Evolutionary conservation across 2,888 invertebrate species (phyloP), one percentile per base, ranked within the genome.

Genomic region (Biston stratarius): DNA sequence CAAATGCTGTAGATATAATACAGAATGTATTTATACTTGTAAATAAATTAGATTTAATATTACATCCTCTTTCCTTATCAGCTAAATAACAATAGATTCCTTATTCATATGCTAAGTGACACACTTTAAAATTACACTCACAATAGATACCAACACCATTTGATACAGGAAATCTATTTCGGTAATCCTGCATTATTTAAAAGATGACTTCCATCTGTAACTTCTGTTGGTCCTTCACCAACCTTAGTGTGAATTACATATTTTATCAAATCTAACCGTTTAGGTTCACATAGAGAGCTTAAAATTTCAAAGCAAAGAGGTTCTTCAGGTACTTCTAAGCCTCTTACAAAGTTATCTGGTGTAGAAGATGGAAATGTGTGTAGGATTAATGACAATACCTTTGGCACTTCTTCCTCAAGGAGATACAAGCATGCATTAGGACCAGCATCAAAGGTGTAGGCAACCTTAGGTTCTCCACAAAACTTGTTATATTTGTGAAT

Each of bases 391-490:
- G 95, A 90, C 34, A 97, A 67, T 11, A 98, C 93, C 79, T 95
- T 94, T 0, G 96, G 92, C 0, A 98, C 96, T 85, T 97, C 95
- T 70, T 96, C 91, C 75, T 97, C 96, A 57, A 97, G 89, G 14
- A 98, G 89, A 89, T 97, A 99, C 0, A 99, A 89, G 86, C 98
- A 99, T 6, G 98, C 98, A 94, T 99, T 99, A 57, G 99, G 97
- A 6, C 99, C 99, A 62, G 99, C 99, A 95, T 99, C 99, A 94
- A 98, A 99, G 14, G 99, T 99, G 85, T 99, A 99, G 0, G 99
- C 98, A 8, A 98, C 97, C 90, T 96, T 96, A 15, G 91, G 87
- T 70, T 92, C 86, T n/a, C 96, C 95, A 79, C 92, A 94, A 36
- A 94, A 86, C 51, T 95, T 92, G 88, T 99, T 99, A 83, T 97